Conservation (phyloP, 1,140 invertebrate genomes). For the Eufriesea mexicana region DNA sequence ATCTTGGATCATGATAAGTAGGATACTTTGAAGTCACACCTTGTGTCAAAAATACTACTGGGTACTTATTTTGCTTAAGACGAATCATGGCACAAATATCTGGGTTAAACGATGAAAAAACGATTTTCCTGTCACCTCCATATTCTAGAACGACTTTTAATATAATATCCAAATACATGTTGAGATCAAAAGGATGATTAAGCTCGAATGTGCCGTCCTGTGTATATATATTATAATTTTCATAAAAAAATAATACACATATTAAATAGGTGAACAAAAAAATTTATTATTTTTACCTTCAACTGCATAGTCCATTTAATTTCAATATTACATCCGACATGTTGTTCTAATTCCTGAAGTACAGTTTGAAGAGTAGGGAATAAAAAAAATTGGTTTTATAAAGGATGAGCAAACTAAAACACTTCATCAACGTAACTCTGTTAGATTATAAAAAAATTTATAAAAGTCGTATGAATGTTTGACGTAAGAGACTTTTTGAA, state of each 20-base stretch:
- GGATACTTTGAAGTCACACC: conserved; percentile 91
- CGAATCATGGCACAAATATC: conserved; percentile 96
- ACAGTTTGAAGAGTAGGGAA: conserved; percentile 94
- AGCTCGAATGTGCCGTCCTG: conserved; percentile 93
- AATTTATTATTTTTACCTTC: conserved; percentile 78
- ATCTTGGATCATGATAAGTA: conserved; percentile 92
- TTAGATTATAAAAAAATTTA: conserved; percentile 33
- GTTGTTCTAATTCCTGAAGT: conserved; percentile 90
- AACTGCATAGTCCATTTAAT: conserved; percentile 96
- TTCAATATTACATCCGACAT: conserved; percentile 97
- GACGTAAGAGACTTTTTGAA: conserved; percentile 42
- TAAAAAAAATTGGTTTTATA: conserved; percentile 29
- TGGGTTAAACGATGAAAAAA: conserved; percentile 97
- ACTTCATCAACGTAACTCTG: not conserved
- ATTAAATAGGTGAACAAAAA: not conserved
- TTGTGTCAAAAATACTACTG: conserved; percentile 95
- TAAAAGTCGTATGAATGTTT: conserved; percentile 22
- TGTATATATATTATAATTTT: conserved; percentile 49
- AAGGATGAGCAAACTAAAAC: not conserved
- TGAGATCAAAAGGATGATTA: conserved; percentile 94
- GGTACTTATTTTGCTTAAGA: conserved; percentile 97
- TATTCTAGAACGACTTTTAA: conserved; percentile 91
- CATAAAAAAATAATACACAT: not conserved
- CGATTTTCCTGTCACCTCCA: conserved; percentile 89
- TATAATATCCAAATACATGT: conserved; percentile 94